Percentiles rank a stretch among this genome's conserved stretches.
Evolutionary conservation across 2,888 invertebrate genomes (phyloP).

Genomic region (Gari tellinella): DNA sequence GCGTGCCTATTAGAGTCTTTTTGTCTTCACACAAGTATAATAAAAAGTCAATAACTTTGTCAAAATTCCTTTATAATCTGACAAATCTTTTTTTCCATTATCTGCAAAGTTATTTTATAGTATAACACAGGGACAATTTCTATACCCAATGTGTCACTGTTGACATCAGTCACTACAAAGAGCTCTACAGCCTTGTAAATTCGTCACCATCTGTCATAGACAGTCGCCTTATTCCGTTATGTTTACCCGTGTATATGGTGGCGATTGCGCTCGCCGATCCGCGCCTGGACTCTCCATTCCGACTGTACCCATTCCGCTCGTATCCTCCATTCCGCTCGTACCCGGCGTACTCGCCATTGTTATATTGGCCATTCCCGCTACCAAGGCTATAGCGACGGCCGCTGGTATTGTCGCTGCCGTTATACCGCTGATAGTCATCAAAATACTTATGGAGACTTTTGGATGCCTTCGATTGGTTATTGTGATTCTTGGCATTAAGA

Average conservation of each 20-base stretch:
- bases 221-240: constrained; percentile 31
- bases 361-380: constrained; percentile 17
- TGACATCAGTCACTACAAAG: too few species aligned
- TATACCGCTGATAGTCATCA: constrained; percentile 36
- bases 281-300: constrained; percentile 5
- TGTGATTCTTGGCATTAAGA: constrained; percentile 28
- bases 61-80: too few species aligned
- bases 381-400: constrained; percentile 28
- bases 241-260: constrained; percentile 51
- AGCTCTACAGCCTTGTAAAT: constrained; percentile 42
- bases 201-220: constrained; percentile 42
- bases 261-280: constrained; percentile 25
- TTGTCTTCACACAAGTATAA: too few species aligned
- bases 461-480: constrained; percentile 39
- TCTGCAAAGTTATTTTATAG: too few species aligned
- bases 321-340: constrained; percentile 8
- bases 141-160: too few species aligned
- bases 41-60: too few species aligned
- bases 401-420: constrained; percentile 15
- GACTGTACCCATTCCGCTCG: constrained; percentile 2
- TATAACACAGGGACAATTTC: too few species aligned
- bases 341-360: constrained; percentile 3
- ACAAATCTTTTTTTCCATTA: too few species aligned
- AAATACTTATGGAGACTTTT: constrained; percentile 52
- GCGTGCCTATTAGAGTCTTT: too few species aligned